Evolutionary conservation across 2,797 vertebrate species (phyloP).

Genomic region (Anguilla anguilla): DNA sequence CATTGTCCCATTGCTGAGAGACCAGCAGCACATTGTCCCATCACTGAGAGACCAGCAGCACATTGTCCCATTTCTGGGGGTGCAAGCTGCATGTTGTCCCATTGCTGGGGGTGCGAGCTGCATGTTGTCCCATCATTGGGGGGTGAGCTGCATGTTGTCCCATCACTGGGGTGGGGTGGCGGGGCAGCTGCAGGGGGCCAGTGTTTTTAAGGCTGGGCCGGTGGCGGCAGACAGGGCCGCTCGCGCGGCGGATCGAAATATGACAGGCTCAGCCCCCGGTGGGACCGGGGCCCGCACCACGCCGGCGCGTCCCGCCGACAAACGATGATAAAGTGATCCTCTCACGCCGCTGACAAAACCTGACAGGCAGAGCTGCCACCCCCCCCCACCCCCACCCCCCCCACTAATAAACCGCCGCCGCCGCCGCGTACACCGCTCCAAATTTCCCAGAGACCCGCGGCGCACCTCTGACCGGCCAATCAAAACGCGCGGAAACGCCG

Average conservation of each 20-base stretch:
- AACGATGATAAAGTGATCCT: conserved; percentile 99
- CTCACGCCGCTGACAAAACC: conserved; percentile 81
- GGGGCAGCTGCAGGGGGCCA: no score
- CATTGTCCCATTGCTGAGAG: no score
- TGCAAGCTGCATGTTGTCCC: not conserved
- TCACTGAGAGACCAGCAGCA: no score
- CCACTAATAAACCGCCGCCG: conserved; percentile 84
- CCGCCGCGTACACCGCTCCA: conserved; percentile 51
- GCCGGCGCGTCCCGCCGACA: conserved; percentile 83
- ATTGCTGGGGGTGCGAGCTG: no score
- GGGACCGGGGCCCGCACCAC: conserved; percentile 82
- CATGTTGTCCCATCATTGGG: no score
- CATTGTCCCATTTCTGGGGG: not conserved
- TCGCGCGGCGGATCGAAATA: conserved; percentile 69
- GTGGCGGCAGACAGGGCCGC: conserved; percentile 47
- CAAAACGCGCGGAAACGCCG: conserved; percentile 58
- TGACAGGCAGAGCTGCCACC: conserved; percentile 85
- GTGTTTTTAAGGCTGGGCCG: not conserved
- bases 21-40: no score
- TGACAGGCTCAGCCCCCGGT: conserved; percentile 77
- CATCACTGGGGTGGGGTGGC: not conserved
- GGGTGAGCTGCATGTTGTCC: no score
- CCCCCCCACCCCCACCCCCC: conserved; percentile 41
- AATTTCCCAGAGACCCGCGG: conserved; percentile 44
- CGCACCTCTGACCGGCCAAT: conserved; percentile 51